Evolutionary conservation across 2,113 vertebrate genomes (phyloP).

Genomic region (Platichthys stellatus): DNA sequence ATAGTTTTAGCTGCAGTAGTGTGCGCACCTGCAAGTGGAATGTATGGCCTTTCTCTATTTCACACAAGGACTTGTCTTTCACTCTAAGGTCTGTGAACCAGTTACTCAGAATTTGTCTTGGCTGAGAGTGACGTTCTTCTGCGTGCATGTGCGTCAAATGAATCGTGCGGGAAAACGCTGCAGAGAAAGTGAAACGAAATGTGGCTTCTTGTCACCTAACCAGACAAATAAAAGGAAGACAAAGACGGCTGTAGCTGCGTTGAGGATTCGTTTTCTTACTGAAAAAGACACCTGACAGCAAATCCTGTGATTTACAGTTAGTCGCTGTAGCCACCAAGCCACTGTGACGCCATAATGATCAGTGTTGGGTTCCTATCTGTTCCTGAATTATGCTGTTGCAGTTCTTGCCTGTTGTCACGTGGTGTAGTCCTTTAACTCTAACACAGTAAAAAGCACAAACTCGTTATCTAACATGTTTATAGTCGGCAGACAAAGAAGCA

Average conservation of each 20-base stretch:
- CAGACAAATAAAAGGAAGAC: not conserved
- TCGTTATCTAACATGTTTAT: not conserved
- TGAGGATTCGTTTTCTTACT: not conserved
- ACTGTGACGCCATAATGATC: conserved; percentile 9
- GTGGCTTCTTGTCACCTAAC: too few relatives aligned
- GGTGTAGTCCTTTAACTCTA: not conserved
- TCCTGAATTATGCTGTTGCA: conserved; percentile 4
- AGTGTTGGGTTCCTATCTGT: conserved; percentile 1
- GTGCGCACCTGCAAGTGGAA: too few relatives aligned
- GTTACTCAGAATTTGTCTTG: too few relatives aligned
- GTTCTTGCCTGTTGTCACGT: not conserved
- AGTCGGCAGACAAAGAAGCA: not conserved
- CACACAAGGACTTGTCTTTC: too few relatives aligned
- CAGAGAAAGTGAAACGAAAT: too few relatives aligned
- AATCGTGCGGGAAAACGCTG: too few relatives aligned
- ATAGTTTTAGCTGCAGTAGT: too few relatives aligned
- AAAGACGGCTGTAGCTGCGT: not conserved
- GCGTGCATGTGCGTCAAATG: too few relatives aligned
- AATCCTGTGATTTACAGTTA: conserved; percentile 13
- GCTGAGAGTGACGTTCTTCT: too few relatives aligned
- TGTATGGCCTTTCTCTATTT: too few relatives aligned
- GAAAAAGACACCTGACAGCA: conserved; percentile 11
- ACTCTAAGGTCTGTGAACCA: too few relatives aligned
- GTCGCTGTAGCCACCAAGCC: not conserved
- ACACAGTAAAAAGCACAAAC: conserved; percentile 1